These are phyloP conservation scores for Puma concolor DNA, from an alignment of 2,113 vertebrate species.

Conservation along the genomic window DNA sequence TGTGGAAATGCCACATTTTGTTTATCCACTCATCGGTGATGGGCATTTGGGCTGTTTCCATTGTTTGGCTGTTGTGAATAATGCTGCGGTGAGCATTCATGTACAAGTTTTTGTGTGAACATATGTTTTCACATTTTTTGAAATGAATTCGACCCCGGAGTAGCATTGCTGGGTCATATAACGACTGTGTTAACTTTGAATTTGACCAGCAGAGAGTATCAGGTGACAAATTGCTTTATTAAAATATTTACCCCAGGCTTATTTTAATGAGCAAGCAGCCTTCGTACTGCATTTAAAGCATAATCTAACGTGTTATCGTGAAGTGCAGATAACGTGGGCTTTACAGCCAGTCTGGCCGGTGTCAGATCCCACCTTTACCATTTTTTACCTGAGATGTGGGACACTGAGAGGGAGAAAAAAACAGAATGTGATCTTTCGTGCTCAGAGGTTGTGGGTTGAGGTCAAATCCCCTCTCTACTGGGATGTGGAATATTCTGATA, in stretches of 20 bases:
- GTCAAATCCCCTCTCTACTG: not conserved
- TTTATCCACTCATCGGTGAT: not conserved
- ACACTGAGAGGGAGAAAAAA: not conserved
- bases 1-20: not conserved
- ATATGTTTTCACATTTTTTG: constrained; percentile 14
- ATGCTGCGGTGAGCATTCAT: not conserved
- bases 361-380: not conserved
- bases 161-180: not conserved
- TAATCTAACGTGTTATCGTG: not conserved
- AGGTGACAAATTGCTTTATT: not conserved
- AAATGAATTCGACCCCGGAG: not conserved
- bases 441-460: not conserved
- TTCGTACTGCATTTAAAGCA: constrained; percentile 18
- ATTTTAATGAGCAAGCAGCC: constrained; percentile 44
- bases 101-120: not conserved
- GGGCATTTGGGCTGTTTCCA: constrained; percentile 6
- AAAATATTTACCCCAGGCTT: constrained; percentile 38
- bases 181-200: not conserved
- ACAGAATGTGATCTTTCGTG: not conserved
- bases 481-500: not conserved
- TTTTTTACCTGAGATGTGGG: not conserved
- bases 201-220: constrained; percentile 10
- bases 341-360: not conserved
- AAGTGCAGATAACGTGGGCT: not conserved
- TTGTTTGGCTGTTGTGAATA: not conserved